A percentile compares a stretch with the other conserved stretches of the same genome.
These are phyloP conservation scores for Babyrousa celebensis DNA, from an alignment of 2,797 vertebrate genomes.

Conservation along the genomic window DNA sequence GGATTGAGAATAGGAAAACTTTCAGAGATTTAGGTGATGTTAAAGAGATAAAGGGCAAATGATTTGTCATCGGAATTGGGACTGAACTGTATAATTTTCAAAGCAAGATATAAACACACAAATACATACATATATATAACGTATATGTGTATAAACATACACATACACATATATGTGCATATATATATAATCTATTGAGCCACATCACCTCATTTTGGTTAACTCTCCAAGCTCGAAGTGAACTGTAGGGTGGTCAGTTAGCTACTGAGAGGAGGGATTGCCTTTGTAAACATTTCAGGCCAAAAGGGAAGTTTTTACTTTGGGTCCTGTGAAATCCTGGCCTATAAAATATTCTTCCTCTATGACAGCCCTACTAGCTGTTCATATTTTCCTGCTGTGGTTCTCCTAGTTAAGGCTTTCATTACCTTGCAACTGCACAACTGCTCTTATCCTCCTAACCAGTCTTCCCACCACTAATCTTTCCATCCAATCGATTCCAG, in stretches of 20 bases:
- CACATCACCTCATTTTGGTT: neutral
- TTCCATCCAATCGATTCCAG: constrained; percentile 10
- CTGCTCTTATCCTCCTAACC: constrained; percentile 13
- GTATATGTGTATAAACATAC: neutral
- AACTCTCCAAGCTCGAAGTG: neutral
- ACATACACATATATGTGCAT: neutral
- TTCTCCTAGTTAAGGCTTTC: neutral
- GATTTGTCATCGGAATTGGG: constrained; percentile 15
- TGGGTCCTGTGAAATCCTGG: neutral
- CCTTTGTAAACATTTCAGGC: neutral
- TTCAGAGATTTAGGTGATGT: neutral
- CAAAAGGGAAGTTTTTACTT: constrained; percentile 49
- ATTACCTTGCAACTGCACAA: neutral
- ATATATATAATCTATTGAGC: neutral
- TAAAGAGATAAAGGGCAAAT: constrained; percentile 48
- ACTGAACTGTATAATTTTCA: constrained; percentile 35
- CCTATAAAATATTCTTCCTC: neutral
- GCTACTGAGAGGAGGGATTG: constrained; percentile 33
- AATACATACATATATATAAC: neutral
- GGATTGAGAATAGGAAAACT: constrained; percentile 50
- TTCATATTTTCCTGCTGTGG: neutral
- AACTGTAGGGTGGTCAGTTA: neutral
- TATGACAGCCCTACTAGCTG: neutral
- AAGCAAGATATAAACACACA: neutral
- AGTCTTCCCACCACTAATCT: neutral